Evolutionary conservation across 1,140 invertebrate genomes (phyloP).

Genomic region (Liolophura sinensis): DNA sequence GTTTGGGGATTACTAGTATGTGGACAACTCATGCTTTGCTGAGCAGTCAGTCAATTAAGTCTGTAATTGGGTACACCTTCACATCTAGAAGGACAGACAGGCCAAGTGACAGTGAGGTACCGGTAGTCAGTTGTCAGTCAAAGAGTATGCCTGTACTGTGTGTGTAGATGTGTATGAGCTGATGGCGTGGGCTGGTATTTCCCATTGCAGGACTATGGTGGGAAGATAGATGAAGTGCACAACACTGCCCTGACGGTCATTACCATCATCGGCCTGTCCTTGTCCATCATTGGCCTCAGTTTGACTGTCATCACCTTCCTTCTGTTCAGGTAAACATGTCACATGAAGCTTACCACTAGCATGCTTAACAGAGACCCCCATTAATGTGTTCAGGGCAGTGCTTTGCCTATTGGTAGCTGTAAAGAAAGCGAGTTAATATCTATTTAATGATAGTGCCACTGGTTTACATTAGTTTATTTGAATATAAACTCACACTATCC

Average conservation of each 20-base stretch:
- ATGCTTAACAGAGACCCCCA: neutral
- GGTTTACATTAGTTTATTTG: too few species aligned
- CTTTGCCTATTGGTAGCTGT: too few species aligned
- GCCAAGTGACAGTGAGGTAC: too few species aligned
- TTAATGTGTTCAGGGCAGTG: neutral
- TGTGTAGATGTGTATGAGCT: neutral
- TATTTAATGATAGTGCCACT: too few species aligned
- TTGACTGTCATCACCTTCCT: conserved; percentile 49
- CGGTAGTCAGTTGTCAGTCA: neutral
- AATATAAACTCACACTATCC: too few species aligned
- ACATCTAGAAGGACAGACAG: too few species aligned
- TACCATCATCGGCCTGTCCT: conserved; percentile 43
- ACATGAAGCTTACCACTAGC: neutral
- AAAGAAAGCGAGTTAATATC: too few species aligned
- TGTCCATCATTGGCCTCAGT: conserved; percentile 48
- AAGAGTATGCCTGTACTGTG: neutral
- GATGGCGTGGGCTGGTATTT: neutral
- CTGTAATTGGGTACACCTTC: too few species aligned
- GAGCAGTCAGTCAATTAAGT: too few species aligned
- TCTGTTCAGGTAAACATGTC: conserved; percentile 46
- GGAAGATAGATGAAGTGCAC: conserved; percentile 28
- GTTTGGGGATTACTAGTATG: too few species aligned
- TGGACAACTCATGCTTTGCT: too few species aligned
- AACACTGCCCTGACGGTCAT: conserved; percentile 45
- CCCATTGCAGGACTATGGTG: conserved; percentile 21